Percentiles rank a stretch among this genome's conserved stretches.
These are phyloP conservation scores for Nothocercus julius DNA, from an alignment of 2,113 vertebrate species.

Conservation along the genomic window DNA sequence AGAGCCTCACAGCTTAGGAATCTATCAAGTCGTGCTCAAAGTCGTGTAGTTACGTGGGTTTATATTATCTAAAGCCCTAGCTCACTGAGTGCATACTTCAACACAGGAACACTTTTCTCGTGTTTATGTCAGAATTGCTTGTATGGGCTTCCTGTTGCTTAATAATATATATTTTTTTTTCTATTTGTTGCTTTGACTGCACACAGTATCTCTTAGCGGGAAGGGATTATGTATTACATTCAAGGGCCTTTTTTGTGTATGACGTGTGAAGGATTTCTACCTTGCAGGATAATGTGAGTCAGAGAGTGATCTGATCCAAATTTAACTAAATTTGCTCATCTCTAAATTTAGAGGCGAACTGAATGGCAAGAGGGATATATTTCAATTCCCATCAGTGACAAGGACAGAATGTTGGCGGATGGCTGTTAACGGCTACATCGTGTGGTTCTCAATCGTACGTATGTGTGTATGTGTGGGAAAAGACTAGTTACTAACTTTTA, in stretches of 20 bases:
- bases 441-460: constrained; percentile 19
- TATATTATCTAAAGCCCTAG: background rate
- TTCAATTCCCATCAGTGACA: constrained; percentile 41
- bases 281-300: constrained; percentile 30
- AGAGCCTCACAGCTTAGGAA: background rate
- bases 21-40: background rate
- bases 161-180: background rate
- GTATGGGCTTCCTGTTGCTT: background rate
- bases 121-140: background rate
- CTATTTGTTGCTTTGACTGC: background rate
- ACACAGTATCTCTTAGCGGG: background rate
- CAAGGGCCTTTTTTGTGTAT: background rate
- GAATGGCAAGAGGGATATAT: constrained; percentile 44
- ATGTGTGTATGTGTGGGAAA: constrained; percentile 42
- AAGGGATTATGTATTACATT: background rate
- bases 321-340: constrained; percentile 27
- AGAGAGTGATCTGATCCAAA: constrained; percentile 39
- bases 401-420: constrained; percentile 58
- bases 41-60: background rate
- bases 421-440: constrained; percentile 18
- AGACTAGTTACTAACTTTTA: constrained; percentile 30
- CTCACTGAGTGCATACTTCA: background rate
- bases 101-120: background rate
- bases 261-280: background rate
- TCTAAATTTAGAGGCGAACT: constrained; percentile 45